Base-by-base conservation (phyloP, 1,140 invertebrate genomes). In the Chironomus striatipennis region DNA sequence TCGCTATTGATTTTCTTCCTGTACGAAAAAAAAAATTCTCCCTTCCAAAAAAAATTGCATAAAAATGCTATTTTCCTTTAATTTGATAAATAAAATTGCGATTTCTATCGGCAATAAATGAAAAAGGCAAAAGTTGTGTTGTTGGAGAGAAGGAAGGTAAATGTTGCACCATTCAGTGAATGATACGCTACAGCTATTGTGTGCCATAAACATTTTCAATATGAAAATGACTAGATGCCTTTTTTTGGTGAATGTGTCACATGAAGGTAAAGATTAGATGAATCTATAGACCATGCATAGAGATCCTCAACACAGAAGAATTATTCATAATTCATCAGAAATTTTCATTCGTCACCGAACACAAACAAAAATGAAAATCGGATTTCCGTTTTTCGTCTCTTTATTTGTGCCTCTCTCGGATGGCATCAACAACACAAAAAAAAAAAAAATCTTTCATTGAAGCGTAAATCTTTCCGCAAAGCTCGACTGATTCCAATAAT, bases 301-400 rank as follows among this genome's bases (percentile, higher is more conserved):
- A 34, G 24, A 34, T 34, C 24, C 24, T 47, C 43, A 47, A 47
- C 47, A 12, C 5, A 1, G 5, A 57, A 57, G 12, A 57, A 57
- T 12, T 15, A 70, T 70, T 70, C 65, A 70, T 70, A 70, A 70
- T 70, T 70, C 65, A 70, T 70, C 64, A 67, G 64, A 67, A 67
- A 67, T 67, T 67, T 67, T 67, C 64, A 67, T 67, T 67, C 64
- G 64, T 67, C 65, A 70, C 65, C 65, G 65, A 70, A 21, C 65
- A 70, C 65, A 70, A 70, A 70, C 65, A 70, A 70, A 57, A 57
- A 18, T 21, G 65, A 20, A 70, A 70, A 70, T 70, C 65, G 65
- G 65, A 70, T 70, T 70, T 70, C 65, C 65, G 17, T 9, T 70
- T 70, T 34, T 34, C 24, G 24, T 34, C 24, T 34, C 24, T 34